Evolutionary conservation across 2,113 vertebrate genomes (phyloP), one percentile per base, ranked within the genome.

Genomic region (Nerophis ophidion): DNA sequence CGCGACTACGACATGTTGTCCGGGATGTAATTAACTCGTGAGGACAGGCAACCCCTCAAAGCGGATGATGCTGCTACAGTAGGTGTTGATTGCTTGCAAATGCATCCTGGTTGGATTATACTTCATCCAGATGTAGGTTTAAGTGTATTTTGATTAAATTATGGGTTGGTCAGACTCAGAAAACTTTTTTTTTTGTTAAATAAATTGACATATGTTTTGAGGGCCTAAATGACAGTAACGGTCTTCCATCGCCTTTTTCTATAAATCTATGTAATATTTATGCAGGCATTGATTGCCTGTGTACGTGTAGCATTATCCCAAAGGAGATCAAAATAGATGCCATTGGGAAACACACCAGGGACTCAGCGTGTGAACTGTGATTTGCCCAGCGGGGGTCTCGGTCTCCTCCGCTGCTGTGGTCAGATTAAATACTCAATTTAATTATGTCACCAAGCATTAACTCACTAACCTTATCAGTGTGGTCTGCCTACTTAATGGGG

Each of bases 341-440:
- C 44, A 46, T 76, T 61, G 48, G 33, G 26, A 65, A 61, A 47
- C 33, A 2, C 62, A 54, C 47, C 48, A 0, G 13, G 57, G 57
- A 13, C 48, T 33, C 1, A 40, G 45, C 64, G 42, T 65, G 45
- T 47, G 68, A 70, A 49, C 45, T 33, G 67, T 1, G 38, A 36
- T 50, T 61, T 34, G 65, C 66, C 49, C 49, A 1, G 57, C 36
- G 15, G 60, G 68, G 75, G 60, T 75, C 11, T 8, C 15, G 48
- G 40, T 58, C 61, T 67, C 48, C 55, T 74, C 68, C 36, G 33
- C 59, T 71, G 45, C 57, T 48, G 44, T 64, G 34, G 65, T 57
- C 76, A 79, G 79, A 86, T 84, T 86, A 82, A 84, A 76, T 83
- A 82, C 68, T 77, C 74, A 68, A 76, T 83, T 84, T 86, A 87